These are phyloP conservation scores for Acanthurus leucopareius DNA, from an alignment of 2,797 vertebrate genomes.

Conservation along the genomic window DNA sequence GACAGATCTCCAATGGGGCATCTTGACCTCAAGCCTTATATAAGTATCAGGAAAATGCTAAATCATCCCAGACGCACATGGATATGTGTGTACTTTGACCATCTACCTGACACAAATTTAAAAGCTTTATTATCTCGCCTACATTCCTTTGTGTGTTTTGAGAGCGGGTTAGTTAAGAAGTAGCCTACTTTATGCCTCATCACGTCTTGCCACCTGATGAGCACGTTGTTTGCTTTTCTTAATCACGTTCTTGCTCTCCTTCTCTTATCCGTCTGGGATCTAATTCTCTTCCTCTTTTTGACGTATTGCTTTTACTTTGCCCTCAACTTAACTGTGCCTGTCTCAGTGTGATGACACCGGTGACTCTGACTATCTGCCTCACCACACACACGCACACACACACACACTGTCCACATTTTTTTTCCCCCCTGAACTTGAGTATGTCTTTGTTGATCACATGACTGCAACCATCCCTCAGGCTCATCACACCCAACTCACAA, in stretches of 20 bases:
- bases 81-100: conserved; percentile 42
- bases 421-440: not conserved
- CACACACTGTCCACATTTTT: not conserved
- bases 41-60: conserved; percentile 16
- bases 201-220: not conserved
- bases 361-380: not conserved
- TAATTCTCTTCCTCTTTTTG: not conserved
- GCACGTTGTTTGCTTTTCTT: not conserved
- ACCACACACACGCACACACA: not conserved
- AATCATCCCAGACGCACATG: conserved; percentile 27
- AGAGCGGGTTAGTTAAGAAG: not conserved
- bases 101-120: conserved; percentile 34
- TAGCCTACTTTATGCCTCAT: not conserved
- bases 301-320: not conserved
- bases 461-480: not conserved
- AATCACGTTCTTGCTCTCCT: not conserved
- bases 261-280: not conserved
- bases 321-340: not conserved
- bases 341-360: not conserved
- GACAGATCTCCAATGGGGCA: not conserved
- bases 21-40: conserved; percentile 23
- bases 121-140: conserved; percentile 7
- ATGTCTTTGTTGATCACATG: conserved; percentile 2
- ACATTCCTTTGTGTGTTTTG: not conserved
- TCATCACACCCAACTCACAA: not conserved